Evolutionary conservation across 2,113 vertebrate genomes (phyloP), one percentile per base, ranked within the genome.

Genomic region (Alethe castanea): DNA sequence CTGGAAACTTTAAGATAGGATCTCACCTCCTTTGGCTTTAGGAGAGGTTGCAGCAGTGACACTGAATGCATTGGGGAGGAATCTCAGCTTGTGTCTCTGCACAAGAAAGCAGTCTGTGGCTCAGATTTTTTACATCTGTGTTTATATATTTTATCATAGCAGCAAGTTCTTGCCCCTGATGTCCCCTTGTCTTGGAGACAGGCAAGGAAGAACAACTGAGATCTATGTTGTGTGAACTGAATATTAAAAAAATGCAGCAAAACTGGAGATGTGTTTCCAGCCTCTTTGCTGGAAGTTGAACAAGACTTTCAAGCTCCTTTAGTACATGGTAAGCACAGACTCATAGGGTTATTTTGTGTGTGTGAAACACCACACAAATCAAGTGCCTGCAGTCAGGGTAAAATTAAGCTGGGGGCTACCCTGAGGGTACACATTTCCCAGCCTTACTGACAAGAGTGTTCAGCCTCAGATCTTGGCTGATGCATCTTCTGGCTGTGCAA

Each of bases 351-450:
- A 8, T 25, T 81, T 71, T 9, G n/a, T 12, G 22, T 19, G 23
- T 57, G 38, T n/a, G 47, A 35, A 80, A 28, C 13, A 35, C 20
- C 42, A 12, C n/a, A 38, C 5, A 64, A 83, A 48, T 29, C 14
- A 87, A 0, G 0, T 17, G 12, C 7, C 17, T 26, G 11, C 1
- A 1, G 12, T 44, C 44, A 73, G 20, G 19, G 13, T 16, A 70
- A 57, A 64, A 56, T 47, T 2, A 61, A 79, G 6, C 2, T 67
- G 28, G 42, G 78, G 23, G 9, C 47, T 84, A 3, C 25, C 26
- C 42, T 59, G 47, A 57, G 16, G 13, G 5, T 36, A 12, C 9
- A 4, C 6, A 6, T 57, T 84, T 52, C 60, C n/a, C 65, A 74
- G 52, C 31, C 9, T 61, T 59, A 35, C 4, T 42, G 42, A 25